Evolutionary conservation across 2,113 vertebrate species (phyloP).

Genomic region (Echinops telfairi): DNA sequence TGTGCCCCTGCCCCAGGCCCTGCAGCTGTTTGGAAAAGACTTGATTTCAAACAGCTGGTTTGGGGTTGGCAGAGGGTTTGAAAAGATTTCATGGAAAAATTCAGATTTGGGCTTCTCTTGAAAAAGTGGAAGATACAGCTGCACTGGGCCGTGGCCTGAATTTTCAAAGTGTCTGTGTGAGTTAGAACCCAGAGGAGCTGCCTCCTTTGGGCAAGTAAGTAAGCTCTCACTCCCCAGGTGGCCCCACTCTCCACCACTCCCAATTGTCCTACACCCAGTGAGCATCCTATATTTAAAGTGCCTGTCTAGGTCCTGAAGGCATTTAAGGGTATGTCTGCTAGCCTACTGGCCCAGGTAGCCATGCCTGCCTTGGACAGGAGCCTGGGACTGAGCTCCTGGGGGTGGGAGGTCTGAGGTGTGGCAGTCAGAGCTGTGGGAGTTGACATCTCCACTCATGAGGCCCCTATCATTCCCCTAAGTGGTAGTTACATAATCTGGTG

Average conservation of each 20-base stretch:
- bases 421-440: not conserved
- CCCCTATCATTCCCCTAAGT: not conserved
- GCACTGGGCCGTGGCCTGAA: not conserved
- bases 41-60: not conserved
- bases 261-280: not conserved
- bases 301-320: not conserved
- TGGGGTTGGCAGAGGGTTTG: slow-evolving; percentile 34
- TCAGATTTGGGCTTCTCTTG: slow-evolving; percentile 1
- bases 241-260: not conserved
- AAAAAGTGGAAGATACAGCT: not conserved
- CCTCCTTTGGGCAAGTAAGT: not conserved
- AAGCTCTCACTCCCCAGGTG: not conserved
- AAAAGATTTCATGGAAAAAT: not conserved
- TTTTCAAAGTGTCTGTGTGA: not conserved
- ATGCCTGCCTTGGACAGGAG: not conserved
- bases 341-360: not conserved
- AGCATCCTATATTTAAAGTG: not conserved
- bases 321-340: not conserved
- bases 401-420: too few relatives aligned
- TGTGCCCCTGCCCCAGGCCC: not conserved
- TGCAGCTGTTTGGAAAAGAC: not conserved
- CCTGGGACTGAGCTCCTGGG: not conserved
- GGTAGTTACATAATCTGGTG: not conserved
- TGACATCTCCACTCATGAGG: not conserved
- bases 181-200: too few relatives aligned